Conservation (phyloP, 1,140 invertebrate genomes). For the Bursaphelenchus mucronatus region DNA sequence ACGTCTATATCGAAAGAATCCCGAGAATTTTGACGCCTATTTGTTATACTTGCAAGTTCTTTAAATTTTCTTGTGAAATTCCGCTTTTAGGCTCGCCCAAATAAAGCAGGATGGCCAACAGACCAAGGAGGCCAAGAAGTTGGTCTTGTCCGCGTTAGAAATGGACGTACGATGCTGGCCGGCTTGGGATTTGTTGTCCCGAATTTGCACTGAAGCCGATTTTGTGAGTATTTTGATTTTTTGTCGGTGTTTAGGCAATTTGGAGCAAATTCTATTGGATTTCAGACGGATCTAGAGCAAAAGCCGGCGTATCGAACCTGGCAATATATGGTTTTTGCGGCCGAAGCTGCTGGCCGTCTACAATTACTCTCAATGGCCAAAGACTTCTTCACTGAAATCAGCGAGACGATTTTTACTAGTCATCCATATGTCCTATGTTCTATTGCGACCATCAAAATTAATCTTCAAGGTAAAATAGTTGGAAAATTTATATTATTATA, state of each 20-base stretch:
- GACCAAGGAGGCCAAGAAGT: conserved; percentile 27
- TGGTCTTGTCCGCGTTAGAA: conserved; percentile 16
- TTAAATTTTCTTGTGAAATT: conserved; percentile 14
- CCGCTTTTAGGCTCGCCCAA: conserved; percentile 29
- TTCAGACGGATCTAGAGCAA: conserved; percentile 39
- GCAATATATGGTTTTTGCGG: conserved; percentile 39
- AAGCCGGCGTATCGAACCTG: conserved; percentile 24
- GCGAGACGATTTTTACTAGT: conserved; percentile 23
- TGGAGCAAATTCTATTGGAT: conserved; percentile 6
- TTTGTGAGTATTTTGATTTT: conserved; percentile 27
- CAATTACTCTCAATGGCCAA: conserved; percentile 42
- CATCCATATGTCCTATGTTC: conserved; percentile 43
- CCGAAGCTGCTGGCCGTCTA: conserved; percentile 37
- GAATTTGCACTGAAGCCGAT: conserved; percentile 35
- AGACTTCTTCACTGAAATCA: conserved; percentile 31
- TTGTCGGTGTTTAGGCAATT: conserved; percentile 4
- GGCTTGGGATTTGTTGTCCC: conserved; percentile 37
- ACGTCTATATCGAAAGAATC: conserved; percentile 28
- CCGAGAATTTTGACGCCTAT: conserved; percentile 40
- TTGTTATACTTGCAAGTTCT: conserved; percentile 40
- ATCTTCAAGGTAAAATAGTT: conserved; percentile 35
- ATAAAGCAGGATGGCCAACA: conserved; percentile 24
- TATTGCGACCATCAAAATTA: conserved; percentile 37
- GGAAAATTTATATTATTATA: conserved; percentile 25
- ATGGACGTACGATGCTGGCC: conserved; percentile 43